These are phyloP conservation scores for Zalophus californianus DNA, from an alignment of 2,797 vertebrate species.

Conservation along the genomic window DNA sequence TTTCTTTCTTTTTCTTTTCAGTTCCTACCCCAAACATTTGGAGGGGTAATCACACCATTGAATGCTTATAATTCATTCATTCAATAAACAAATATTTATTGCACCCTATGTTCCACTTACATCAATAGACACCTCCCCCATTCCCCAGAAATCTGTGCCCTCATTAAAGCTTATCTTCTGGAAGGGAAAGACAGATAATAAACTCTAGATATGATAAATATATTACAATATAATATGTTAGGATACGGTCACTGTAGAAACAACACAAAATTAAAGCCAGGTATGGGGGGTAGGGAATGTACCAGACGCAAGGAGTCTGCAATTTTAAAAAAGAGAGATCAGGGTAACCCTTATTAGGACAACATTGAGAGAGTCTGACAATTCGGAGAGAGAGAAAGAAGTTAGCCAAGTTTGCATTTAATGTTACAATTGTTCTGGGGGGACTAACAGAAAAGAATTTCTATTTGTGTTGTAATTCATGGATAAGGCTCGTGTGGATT, in stretches of 20 bases:
- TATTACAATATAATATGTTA: background rate
- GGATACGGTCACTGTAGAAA: background rate
- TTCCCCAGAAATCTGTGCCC: background rate
- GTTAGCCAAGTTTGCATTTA: background rate
- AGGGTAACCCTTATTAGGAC: background rate
- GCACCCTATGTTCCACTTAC: background rate
- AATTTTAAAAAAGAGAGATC: background rate
- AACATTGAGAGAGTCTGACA: background rate
- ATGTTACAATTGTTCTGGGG: background rate
- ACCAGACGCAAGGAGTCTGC: background rate
- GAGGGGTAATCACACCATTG: constrained; percentile 43
- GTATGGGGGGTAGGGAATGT: background rate
- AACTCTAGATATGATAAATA: background rate
- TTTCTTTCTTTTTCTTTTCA: background rate
- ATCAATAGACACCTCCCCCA: accelerated
- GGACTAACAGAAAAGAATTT: constrained; percentile 51
- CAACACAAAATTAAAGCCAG: background rate
- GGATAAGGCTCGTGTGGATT: constrained; percentile 61
- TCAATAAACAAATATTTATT: background rate
- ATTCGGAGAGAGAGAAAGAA: background rate
- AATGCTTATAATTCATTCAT: constrained; percentile 22
- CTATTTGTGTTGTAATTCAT: constrained; percentile 69
- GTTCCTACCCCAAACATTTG: background rate
- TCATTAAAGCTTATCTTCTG: background rate
- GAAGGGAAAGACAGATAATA: background rate